Base-by-base conservation (phyloP, 2,113 vertebrate species). In the Corynorhinus townsendii region DNA sequence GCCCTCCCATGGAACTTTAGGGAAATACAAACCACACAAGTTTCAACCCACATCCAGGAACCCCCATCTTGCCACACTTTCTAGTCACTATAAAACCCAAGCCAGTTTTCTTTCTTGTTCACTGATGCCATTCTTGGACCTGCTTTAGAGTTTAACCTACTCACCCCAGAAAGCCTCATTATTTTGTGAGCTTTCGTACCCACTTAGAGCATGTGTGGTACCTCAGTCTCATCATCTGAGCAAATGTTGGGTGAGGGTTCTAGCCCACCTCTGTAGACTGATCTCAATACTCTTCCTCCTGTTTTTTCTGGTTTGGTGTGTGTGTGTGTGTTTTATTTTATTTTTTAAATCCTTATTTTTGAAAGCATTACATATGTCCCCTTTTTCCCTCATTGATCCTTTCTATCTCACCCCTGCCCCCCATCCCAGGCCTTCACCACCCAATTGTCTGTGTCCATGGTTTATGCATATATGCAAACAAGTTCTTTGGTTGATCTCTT, bases 21-120 rank as follows among this genome's bases (percentile, higher is more conserved):
- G 1, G 20, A 52, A 45, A 12, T 10, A 35, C 7, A 75, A 59
- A 71, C 20, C 38, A 59, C 2, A 30, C 0, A 73, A 38, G 40
- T 14, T 16, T 28, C 7, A 6, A 28, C 10, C 22, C 45, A 52
- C 16, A 26, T 22, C 33, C 11, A 52, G 47, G 56, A 77, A 72
- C 22, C 0, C n/a, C 82, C 12, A 66, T 2, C 19, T 2, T 49
- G 14, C 6, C 0, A 7, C 14, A 16, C 0, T 5, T 14, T 11
- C 6, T 33, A 22, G 5, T 11, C 11, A 45, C 52, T 2, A 56
- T 28, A 66, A 81, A 38, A 76, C 15, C 3, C n/a, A 87, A 76
- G 33, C 4, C 7, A 10, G 6, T 38, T 5, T 87, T 90, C 8
- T 43, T 85, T 38, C n/a, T 17, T 72, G 10, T 43, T 45, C 3